phyloP scores from a whole-genome alignment of 1,140 invertebrate species.

The Tyrophagus putrescentiae region DNA sequence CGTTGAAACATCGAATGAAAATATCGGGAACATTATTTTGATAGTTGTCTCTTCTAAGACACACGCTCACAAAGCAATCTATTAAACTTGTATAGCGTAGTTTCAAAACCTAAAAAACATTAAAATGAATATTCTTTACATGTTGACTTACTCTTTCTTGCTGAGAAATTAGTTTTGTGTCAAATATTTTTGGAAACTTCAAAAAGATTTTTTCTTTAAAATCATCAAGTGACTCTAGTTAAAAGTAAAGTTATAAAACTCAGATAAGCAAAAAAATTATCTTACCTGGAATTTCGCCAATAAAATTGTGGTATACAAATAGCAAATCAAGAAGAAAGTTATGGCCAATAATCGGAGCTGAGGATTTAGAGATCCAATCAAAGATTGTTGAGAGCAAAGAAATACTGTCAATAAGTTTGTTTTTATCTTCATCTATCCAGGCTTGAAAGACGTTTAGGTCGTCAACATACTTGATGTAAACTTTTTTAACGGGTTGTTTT shows the following conservation, averaged over 20 bases:
- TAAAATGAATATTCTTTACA: neutral
- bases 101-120: neutral
- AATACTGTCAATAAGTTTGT: slow-evolving; percentile 37
- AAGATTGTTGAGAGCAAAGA: slow-evolving; percentile 53
- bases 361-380: slow-evolving; percentile 39
- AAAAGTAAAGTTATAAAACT: slow-evolving; percentile 16
- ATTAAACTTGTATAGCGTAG: neutral
- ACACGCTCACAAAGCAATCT: neutral
- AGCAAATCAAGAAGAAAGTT: slow-evolving; percentile 54
- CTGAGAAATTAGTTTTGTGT: slow-evolving; percentile 53
- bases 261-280: slow-evolving; percentile 21
- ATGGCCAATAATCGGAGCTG: slow-evolving; percentile 58
- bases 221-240: slow-evolving; percentile 40
- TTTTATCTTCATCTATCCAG: no score
- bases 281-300: slow-evolving; percentile 46
- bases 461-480: no score
- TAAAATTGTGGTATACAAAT: slow-evolving; percentile 54
- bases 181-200: slow-evolving; percentile 51
- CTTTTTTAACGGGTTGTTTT: no score
- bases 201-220: slow-evolving; percentile 49
- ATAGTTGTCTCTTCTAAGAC: neutral
- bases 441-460: no score
- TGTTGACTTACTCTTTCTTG: slow-evolving; percentile 29
- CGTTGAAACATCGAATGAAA: neutral
- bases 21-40: neutral